These are phyloP conservation scores for Nylanderia fulva DNA, from an alignment of 1,140 invertebrate species.

Conservation along the genomic window DNA sequence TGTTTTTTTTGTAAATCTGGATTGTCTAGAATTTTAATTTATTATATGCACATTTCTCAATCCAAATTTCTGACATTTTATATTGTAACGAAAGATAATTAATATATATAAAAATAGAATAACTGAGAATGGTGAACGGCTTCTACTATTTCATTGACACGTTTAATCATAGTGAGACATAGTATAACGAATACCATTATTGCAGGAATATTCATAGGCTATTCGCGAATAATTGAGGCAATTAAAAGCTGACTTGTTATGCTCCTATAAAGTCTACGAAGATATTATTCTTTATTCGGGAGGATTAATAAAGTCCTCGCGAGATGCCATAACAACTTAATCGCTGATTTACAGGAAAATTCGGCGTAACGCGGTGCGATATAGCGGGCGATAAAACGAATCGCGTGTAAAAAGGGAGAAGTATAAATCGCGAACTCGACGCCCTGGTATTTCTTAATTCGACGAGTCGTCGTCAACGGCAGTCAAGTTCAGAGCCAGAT, in stretches of 20 bases:
- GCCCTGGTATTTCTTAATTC: slow-evolving; percentile 68
- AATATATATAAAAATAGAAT: neutral
- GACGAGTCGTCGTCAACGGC: slow-evolving; percentile 64
- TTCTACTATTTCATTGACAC: neutral
- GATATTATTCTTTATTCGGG: neutral
- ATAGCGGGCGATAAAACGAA: slow-evolving; percentile 34
- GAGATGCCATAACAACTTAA: slow-evolving; percentile 25
- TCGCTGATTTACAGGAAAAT: slow-evolving; percentile 51
- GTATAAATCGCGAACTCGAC: neutral
- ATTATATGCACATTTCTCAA: neutral
- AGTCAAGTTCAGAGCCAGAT: neutral
- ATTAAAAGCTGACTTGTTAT: slow-evolving; percentile 39
- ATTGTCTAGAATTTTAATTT: neutral
- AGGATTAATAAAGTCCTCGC: slow-evolving; percentile 45
- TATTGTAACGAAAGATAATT: neutral
- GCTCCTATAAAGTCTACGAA: slow-evolving; percentile 3
- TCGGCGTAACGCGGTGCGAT: slow-evolving; percentile 44
- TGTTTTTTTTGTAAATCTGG: neutral
- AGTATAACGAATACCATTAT: neutral
- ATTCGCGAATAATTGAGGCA: slow-evolving; percentile 16
- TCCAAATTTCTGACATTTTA: too few relatives aligned
- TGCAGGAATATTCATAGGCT: slow-evolving; percentile 1
- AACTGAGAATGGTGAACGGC: neutral
- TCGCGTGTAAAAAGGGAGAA: slow-evolving; percentile 10
- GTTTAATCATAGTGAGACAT: neutral